phyloP scores from a whole-genome alignment of 2,888 invertebrate species.

The Eupithecia dodoneata region DNA sequence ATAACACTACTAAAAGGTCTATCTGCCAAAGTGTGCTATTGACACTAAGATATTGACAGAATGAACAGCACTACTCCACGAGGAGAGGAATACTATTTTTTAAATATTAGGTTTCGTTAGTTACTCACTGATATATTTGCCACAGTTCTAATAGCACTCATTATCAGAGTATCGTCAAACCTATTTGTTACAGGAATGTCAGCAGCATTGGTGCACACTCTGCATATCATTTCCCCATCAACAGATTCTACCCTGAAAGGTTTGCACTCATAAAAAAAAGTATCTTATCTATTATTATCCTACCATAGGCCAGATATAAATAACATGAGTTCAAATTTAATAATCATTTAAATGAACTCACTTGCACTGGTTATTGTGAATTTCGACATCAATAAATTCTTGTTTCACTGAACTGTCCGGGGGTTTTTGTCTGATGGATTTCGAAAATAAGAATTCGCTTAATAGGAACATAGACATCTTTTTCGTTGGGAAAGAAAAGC shows the following conservation, averaged over 20 bases:
- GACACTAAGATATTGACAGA: background rate
- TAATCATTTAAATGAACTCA: slow-evolving; percentile 15
- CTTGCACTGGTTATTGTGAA: slow-evolving; percentile 24
- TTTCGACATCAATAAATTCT: slow-evolving; percentile 20
- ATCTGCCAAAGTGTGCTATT: background rate
- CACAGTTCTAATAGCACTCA: slow-evolving; percentile 45
- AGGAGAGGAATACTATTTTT: background rate
- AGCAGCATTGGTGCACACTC: slow-evolving; percentile 47
- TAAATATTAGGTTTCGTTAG: background rate
- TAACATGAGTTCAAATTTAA: background rate
- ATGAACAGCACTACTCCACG: background rate
- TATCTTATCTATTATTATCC: background rate
- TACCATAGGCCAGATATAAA: background rate
- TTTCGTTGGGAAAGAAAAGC: background rate
- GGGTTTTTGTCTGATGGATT: slow-evolving; percentile 39
- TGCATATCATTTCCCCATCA: slow-evolving; percentile 46
- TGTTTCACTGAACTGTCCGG: slow-evolving; percentile 31
- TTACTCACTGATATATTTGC: slow-evolving; percentile 45
- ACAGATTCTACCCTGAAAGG: slow-evolving; percentile 39
- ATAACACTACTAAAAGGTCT: background rate
- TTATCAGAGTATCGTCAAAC: slow-evolving; percentile 41
- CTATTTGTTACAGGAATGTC: slow-evolving; percentile 44
- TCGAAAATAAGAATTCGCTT: slow-evolving; percentile 41
- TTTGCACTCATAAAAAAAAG: background rate
- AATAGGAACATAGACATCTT: slow-evolving; percentile 36